Percentiles rank a stretch among this genome's conserved stretches.
These are phyloP conservation scores for Phalacrocorax pelagicus DNA, from an alignment of 2,113 vertebrate genomes.

Conservation along the genomic window DNA sequence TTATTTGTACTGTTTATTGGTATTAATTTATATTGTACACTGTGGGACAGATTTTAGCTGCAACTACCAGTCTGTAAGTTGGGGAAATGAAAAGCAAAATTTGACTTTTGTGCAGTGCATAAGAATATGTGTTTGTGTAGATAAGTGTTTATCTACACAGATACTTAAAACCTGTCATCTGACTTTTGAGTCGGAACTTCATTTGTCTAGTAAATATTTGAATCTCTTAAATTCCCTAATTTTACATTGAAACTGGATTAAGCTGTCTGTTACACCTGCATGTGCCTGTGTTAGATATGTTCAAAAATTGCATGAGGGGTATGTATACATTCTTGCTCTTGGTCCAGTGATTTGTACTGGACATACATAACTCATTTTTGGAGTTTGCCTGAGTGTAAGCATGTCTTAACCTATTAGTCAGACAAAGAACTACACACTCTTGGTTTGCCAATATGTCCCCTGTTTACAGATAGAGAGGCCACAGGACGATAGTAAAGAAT, in stretches of 20 bases:
- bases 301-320: not conserved
- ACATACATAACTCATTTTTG: not conserved
- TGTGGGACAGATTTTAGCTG: not conserved
- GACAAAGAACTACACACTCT: not conserved
- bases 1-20: not conserved
- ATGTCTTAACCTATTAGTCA: not conserved
- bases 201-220: not conserved
- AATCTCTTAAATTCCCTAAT: not conserved
- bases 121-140: not conserved
- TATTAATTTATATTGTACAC: not conserved
- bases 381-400: not conserved
- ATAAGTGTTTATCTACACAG: not conserved
- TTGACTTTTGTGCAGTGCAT: not conserved
- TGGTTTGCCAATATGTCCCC: not conserved
- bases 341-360: not conserved
- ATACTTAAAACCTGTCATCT: not conserved
- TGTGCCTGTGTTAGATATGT: not conserved
- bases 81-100: not conserved
- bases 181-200: not conserved
- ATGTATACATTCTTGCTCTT: not conserved
- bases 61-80: not conserved
- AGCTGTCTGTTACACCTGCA: not conserved
- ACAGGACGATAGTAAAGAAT: not conserved
- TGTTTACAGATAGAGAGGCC: not conserved
- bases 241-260: not conserved